These are phyloP conservation scores for Matsumyia berberina DNA, from an alignment of 2,888 invertebrate species.

Conservation along the genomic window DNA sequence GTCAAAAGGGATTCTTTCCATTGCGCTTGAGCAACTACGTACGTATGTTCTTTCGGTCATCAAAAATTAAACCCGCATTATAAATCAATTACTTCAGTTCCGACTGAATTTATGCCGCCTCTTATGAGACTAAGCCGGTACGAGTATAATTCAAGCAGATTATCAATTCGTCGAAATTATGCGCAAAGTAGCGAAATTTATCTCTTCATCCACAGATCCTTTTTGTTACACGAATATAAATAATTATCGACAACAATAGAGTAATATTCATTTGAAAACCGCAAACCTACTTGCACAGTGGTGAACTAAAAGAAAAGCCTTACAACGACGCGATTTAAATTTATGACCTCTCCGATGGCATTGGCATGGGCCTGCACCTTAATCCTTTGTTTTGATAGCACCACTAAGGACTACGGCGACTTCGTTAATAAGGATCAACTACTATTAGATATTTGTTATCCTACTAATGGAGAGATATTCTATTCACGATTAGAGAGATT, in stretches of 20 bases:
- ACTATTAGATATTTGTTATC: constrained; percentile 73
- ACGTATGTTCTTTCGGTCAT: too few relatives aligned
- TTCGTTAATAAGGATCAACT: constrained; percentile 71
- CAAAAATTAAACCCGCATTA: too few relatives aligned
- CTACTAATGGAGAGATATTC: constrained; percentile 70
- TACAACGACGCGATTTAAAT: too few relatives aligned
- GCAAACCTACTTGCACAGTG: constrained; percentile 38
- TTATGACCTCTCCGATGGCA: constrained; percentile 23
- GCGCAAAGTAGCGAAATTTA: too few relatives aligned
- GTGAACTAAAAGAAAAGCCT: constrained; percentile 12
- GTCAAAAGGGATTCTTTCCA: too few relatives aligned
- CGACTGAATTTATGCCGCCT: too few relatives aligned
- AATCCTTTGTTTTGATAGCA: constrained; percentile 78
- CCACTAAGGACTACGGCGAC: constrained; percentile 68
- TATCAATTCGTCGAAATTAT: too few relatives aligned
- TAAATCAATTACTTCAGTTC: too few relatives aligned
- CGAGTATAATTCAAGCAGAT: too few relatives aligned
- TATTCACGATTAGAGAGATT: constrained; percentile 53
- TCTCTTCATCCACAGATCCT: too few relatives aligned
- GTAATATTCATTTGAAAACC: constrained; percentile 56
- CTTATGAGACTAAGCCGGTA: too few relatives aligned
- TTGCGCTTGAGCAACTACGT: too few relatives aligned
- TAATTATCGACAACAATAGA: constrained; percentile 50
- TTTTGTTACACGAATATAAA: background rate
- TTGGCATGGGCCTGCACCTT: constrained; percentile 27